Conservation (phyloP, 2,888 invertebrate genomes). For the Nasonia oneida region DNA sequence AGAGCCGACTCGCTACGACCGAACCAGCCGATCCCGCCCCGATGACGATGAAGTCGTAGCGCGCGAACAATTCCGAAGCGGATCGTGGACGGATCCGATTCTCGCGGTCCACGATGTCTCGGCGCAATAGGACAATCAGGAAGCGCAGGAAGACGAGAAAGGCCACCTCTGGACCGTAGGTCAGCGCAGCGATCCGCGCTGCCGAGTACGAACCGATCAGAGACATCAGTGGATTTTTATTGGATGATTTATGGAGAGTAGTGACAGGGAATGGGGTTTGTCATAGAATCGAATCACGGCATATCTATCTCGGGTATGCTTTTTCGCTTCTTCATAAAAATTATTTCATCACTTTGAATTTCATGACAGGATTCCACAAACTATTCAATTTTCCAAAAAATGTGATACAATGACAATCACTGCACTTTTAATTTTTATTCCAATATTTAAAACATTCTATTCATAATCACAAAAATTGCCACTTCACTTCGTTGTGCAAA, state of each 20-base stretch:
- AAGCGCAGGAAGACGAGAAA: slow-evolving; percentile 84
- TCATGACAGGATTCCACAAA: too few species aligned
- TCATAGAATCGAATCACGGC: not conserved
- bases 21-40: slow-evolving; percentile 92
- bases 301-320: not conserved
- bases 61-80: slow-evolving; percentile 81
- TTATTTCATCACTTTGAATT: too few species aligned
- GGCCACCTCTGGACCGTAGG: slow-evolving; percentile 84
- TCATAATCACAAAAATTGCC: not conserved
- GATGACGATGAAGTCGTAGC: slow-evolving; percentile 90
- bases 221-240: slow-evolving; percentile 58
- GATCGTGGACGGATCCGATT: slow-evolving; percentile 83
- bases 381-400: not conserved
- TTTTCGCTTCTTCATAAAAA: not conserved
- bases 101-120: slow-evolving; percentile 86
- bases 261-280: not conserved
- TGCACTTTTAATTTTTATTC: not conserved
- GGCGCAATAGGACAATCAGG: slow-evolving; percentile 83
- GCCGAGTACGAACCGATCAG: slow-evolving; percentile 81
- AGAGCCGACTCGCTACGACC: slow-evolving; percentile 88
- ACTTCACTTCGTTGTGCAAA: not conserved
- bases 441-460: too few species aligned
- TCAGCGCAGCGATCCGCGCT: slow-evolving; percentile 83
- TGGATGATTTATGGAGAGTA: not conserved
- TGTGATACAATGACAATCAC: not conserved